A percentile compares a stretch with the other conserved stretches of the same genome.
These are phyloP conservation scores for Euplagia quadripunctaria DNA, from an alignment of 2,888 invertebrate genomes.

Conservation along the genomic window DNA sequence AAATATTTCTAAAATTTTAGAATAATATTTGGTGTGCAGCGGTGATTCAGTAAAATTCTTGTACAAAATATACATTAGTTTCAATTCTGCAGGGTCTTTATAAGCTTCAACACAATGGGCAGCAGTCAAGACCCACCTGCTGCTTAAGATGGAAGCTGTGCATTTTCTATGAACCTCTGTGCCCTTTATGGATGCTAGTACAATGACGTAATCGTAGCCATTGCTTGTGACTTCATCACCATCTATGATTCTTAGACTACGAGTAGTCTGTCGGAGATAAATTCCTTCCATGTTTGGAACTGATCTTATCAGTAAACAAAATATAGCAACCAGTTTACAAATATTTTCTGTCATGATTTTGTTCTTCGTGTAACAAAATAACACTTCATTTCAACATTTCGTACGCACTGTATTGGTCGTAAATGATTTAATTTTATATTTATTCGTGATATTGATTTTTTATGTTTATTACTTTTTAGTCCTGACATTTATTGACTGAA, in stretches of 20 bases:
- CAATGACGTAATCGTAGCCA: constrained; percentile 7
- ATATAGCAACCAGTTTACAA: neutral
- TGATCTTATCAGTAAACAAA: constrained; percentile 2
- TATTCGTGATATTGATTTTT: constrained; percentile 7
- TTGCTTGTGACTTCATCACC: neutral
- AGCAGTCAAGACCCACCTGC: constrained; percentile 10
- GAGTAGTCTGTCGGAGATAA: neutral
- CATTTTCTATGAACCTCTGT: constrained; percentile 8
- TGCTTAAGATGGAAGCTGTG: constrained; percentile 6
- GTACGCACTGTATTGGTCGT: neutral
- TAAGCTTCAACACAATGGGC: constrained; percentile 10
- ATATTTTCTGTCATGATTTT: constrained; percentile 3
- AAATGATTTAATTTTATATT: constrained; percentile 7
- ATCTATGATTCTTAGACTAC: neutral
- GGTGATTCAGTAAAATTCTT: constrained; percentile 10
- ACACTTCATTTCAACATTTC: constrained; percentile 9
- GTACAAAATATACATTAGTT: constrained; percentile 10
- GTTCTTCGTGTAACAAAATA: neutral
- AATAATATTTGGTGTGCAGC: neutral
- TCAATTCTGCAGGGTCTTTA: neutral
- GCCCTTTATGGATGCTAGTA: constrained; percentile 1
- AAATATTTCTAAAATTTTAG: constrained; percentile 1
- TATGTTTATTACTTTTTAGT: constrained; percentile 5
- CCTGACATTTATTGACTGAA: neutral
- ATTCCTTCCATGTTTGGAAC: neutral